A percentile compares a stretch with the other conserved stretches of the same genome.
Conservation (phyloP, 2,797 vertebrate genomes). For the Sylvia borin region DNA sequence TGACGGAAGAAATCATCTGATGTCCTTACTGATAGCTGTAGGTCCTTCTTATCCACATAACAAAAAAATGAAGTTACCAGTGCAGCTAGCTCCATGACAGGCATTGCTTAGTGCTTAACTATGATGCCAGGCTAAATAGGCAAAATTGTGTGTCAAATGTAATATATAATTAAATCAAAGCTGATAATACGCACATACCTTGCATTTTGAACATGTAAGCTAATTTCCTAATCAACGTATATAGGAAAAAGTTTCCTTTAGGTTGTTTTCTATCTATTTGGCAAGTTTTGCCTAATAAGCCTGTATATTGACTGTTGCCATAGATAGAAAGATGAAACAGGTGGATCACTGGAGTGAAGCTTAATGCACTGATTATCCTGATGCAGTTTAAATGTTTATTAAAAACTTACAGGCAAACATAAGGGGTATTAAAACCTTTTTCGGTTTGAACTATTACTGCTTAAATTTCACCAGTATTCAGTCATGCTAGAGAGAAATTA, state of each 20-base stretch:
- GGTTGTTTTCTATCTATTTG: background rate
- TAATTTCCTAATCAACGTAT: background rate
- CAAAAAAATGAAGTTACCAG: background rate
- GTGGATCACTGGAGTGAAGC: background rate
- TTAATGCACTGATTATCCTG: background rate
- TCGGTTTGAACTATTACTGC: background rate
- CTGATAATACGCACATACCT: background rate
- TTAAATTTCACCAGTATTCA: conserved; percentile 3
- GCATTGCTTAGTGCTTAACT: background rate
- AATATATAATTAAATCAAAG: background rate
- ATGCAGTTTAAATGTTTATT: background rate
- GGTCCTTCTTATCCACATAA: background rate
- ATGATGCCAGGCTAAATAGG: background rate
- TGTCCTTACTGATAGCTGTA: background rate
- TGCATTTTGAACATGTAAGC: background rate
- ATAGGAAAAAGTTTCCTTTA: background rate
- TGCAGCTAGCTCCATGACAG: background rate
- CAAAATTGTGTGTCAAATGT: background rate
- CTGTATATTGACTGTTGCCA: background rate
- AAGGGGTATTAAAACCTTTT: background rate
- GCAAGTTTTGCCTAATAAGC: background rate
- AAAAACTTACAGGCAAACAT: background rate
- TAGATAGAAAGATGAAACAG: background rate
- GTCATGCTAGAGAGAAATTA: conserved; percentile 17
- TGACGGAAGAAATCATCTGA: background rate